Evolutionary conservation across 2,113 vertebrate genomes (phyloP).

Genomic region (Tachuris rubrigastra): DNA sequence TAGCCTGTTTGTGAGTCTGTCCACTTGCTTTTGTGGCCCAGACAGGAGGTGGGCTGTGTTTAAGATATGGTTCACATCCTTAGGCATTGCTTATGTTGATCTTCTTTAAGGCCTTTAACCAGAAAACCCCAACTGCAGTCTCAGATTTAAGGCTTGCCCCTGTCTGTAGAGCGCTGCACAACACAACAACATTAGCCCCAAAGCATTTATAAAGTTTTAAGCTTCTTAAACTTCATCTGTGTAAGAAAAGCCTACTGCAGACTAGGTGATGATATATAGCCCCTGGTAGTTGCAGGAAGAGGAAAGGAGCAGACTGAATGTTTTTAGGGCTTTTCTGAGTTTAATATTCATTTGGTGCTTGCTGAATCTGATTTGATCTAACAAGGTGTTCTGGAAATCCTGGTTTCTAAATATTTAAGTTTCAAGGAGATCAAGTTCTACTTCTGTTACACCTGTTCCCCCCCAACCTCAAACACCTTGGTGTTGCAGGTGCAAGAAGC

Average conservation of each 20-base stretch:
- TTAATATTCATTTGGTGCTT: background rate
- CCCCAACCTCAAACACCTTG: background rate
- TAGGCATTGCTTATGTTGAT: background rate
- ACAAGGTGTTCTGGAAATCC: background rate
- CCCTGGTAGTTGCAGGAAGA: background rate
- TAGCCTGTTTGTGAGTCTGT: background rate
- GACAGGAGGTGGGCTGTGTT: background rate
- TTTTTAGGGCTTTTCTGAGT: background rate
- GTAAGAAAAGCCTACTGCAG: background rate
- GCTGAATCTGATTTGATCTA: background rate
- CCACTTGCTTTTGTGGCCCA: background rate
- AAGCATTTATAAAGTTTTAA: conserved; percentile 25
- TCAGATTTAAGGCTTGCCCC: background rate
- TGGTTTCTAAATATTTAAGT: background rate
- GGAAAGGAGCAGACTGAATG: background rate
- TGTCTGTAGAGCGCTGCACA: background rate
- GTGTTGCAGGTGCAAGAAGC: background rate
- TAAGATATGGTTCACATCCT: background rate
- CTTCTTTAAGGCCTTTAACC: background rate
- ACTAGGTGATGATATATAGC: background rate
- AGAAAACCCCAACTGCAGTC: background rate
- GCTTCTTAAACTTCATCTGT: conserved; percentile 2
- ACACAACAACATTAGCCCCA: background rate
- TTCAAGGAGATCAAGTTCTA: background rate
- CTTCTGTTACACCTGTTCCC: background rate